Evolutionary conservation across 2,888 invertebrate species (phyloP), one percentile per base, ranked within the genome.

Genomic region (Coenonympha glycerion): DNA sequence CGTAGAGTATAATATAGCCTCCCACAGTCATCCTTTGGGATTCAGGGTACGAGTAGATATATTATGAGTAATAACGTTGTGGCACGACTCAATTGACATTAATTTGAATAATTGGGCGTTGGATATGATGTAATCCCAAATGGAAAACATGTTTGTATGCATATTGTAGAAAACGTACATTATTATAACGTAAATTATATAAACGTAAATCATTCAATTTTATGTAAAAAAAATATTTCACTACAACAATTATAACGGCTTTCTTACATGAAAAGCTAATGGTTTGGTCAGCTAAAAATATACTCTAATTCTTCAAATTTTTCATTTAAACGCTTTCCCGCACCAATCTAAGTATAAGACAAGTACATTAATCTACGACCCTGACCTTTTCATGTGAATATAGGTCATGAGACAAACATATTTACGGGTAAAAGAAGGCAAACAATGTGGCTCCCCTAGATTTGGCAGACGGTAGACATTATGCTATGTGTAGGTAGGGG

Each of bases 361-460:
- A n/a, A n/a, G n/a, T n/a, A n/a, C n/a, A 6, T 36, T 18, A 21
- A 37, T 37, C 13, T 37, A 22, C 22, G 3, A 30, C 22, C 13
- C 13, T 37, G 37, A 37, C 37, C 37, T 37, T 13, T 13, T 37
- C 22, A 13, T 6, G 15, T 13, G 6, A 22, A 37, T 21, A 13
- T 37, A 13, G 37, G 37, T 36, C 36, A 21, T 36, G 13, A 22
- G 9, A 37, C 6, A 37, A 37, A 37, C 37, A 37, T 37, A 37
- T 37, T 21, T 22, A 22, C 22, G 37, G 11, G 37, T n/a, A 37
- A 11, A 13, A 37, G 37, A 22, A 22, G 15, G n/a, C 21, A 36
- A 36, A 36, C 19, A 21, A 36, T 11, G 13, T 21, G 36, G 36
- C 13, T 22, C 22, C 37, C 37, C 21, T 8, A 19, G 15, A 11